Evolutionary conservation across 2,888 invertebrate species (phyloP).

Genomic region (Meganola albula): DNA sequence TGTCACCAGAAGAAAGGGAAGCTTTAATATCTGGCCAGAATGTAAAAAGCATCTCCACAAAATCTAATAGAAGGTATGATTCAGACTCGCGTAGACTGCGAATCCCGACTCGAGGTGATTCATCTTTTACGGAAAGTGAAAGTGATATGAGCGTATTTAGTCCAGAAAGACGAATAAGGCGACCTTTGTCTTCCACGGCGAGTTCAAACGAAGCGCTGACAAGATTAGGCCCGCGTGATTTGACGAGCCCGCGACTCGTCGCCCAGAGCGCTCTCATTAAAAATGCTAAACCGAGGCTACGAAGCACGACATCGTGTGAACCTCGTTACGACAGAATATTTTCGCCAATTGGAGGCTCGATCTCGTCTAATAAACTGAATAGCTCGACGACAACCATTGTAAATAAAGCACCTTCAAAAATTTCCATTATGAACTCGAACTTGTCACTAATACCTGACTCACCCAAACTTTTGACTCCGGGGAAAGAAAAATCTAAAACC

Average conservation of each 20-base stretch:
- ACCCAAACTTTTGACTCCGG: slow-evolving; percentile 61
- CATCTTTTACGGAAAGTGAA: slow-evolving; percentile 68
- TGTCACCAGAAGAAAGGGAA: slow-evolving; percentile 67
- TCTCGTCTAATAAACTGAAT: slow-evolving; percentile 61
- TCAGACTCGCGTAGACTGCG: slow-evolving; percentile 48
- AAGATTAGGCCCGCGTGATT: slow-evolving; percentile 58
- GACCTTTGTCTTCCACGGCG: slow-evolving; percentile 63
- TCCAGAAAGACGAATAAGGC: slow-evolving; percentile 55
- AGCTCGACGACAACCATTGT: slow-evolving; percentile 55
- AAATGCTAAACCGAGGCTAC: slow-evolving; percentile 56
- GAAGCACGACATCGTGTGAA: slow-evolving; percentile 66
- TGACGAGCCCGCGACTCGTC: slow-evolving; percentile 60
- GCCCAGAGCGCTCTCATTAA: slow-evolving; percentile 53
- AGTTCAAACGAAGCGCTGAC: slow-evolving; percentile 66
- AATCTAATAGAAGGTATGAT: slow-evolving; percentile 51
- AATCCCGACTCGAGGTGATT: slow-evolving; percentile 51
- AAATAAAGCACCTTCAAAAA: slow-evolving; percentile 47
- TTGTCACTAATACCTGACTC: slow-evolving; percentile 68
- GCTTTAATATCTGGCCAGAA: slow-evolving; percentile 60
- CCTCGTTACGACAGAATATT: slow-evolving; percentile 69
- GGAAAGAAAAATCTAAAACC: slow-evolving; percentile 79
- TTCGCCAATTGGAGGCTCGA: slow-evolving; percentile 57
- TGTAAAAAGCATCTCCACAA: slow-evolving; percentile 37
- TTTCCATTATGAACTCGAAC: slow-evolving; percentile 62
- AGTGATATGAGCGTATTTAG: slow-evolving; percentile 63